Evolutionary conservation across 2,797 vertebrate genomes (phyloP).

Genomic region (Oreonectes daqikongensis): DNA sequence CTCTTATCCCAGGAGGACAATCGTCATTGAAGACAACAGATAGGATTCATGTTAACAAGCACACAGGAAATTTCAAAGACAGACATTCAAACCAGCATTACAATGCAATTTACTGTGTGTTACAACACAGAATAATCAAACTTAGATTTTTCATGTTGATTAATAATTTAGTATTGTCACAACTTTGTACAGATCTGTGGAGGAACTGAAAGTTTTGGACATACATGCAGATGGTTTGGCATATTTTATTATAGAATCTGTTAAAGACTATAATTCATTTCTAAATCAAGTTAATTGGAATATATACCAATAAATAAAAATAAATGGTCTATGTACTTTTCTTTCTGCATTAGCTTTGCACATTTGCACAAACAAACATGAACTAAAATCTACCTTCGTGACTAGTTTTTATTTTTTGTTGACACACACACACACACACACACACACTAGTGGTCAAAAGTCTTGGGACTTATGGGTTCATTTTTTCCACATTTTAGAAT

Average conservation of each 20-base stretch:
- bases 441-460: too few relatives aligned
- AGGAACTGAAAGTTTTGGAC: too few relatives aligned
- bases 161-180: not conserved
- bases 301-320: slow-evolving; percentile 15
- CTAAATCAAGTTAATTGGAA: not conserved
- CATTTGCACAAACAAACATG: too few relatives aligned
- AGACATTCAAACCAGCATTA: not conserved
- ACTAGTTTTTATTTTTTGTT: not conserved
- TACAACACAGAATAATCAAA: not conserved
- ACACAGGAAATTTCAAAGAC: not conserved
- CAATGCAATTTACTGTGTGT: not conserved
- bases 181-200: not conserved
- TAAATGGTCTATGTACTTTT: not conserved
- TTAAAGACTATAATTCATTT: not conserved
- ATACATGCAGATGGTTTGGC: not conserved
- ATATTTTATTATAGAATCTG: not conserved
- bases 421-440: too few relatives aligned
- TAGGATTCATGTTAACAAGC: slow-evolving; percentile 48
- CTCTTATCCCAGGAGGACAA: slow-evolving; percentile 85
- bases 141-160: not conserved
- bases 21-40: slow-evolving; percentile 92
- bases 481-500: too few relatives aligned
- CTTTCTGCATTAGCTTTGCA: not conserved
- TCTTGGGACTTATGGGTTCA: too few relatives aligned
- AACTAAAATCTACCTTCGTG: too few relatives aligned